Base-by-base conservation (phyloP, 2,888 invertebrate genomes). In the Podotricha telesiphe region DNA sequence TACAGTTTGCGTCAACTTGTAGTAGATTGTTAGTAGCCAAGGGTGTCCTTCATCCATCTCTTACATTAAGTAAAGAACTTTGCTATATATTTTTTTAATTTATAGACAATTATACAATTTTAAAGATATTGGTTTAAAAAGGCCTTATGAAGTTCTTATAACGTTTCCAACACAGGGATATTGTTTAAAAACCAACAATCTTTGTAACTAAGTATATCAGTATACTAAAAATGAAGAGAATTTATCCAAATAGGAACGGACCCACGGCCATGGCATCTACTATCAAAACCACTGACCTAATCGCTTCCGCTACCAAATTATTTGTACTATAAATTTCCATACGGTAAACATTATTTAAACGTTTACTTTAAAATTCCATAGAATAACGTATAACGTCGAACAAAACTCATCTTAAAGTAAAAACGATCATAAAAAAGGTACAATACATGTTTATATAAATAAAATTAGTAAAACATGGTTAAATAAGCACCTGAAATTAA, bases 401-500 rank as follows among this genome's bases (percentile, higher is more conserved):
- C 22, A 59, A 55, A 37, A 59, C 8, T 59, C 59, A 59, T 45
- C 59, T 45, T 45, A 59, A 59, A 17, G 6, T 45, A 22, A 59
- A 28, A 59, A 20, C 22, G 42, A 42, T 8, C 20, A 45, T 45
- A 45, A 11, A n/a, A 50, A 42, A 40, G 42, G 15, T 59, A 19
- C n/a, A 59, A 22, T 59, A 45, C 59, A 45, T 34, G 34, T 17
- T 5, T 13, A 48, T 19, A 73, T 72, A 71, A 72, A 75, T 72
- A 73, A 70, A 63, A 40, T 68, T 68, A n/a, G n/a, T n/a, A 28
- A 65, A 65, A 73, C 59, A 51, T 58, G 68, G 53, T 68, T 56
- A 69, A 71, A 71, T 68, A 75, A 74, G 74, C 74, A 75, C 72
- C 75, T 74, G 65, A 62, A 71, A 71, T 50, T 47, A 28, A 61